phyloP scores from a whole-genome alignment of 1,140 invertebrate species.

The Neuroterus valhalla region DNA sequence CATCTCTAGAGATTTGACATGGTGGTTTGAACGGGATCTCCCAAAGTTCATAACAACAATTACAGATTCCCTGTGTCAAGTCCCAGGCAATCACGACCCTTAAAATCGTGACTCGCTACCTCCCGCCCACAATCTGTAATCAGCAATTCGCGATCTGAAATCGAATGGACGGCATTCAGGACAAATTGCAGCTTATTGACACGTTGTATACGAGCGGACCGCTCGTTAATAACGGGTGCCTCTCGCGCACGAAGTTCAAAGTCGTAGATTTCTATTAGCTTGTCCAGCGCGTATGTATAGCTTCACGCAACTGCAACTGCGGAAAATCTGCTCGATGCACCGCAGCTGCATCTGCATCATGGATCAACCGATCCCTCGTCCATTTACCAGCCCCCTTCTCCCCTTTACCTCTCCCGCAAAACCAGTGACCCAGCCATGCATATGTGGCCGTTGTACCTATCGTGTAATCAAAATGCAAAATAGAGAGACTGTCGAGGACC shows the following conservation, averaged over 20 bases:
- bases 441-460: slow-evolving; percentile 36
- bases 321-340: slow-evolving; percentile 38
- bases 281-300: slow-evolving; percentile 38
- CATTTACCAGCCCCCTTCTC: neutral
- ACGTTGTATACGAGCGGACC: slow-evolving; percentile 46
- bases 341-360: slow-evolving; percentile 60
- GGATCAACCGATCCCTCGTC: slow-evolving; percentile 15
- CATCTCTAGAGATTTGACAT: too few relatives aligned
- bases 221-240: slow-evolving; percentile 57
- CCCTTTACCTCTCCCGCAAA: neutral
- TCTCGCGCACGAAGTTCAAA: slow-evolving; percentile 57
- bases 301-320: slow-evolving; percentile 39
- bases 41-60: neutral
- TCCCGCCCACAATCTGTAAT: slow-evolving; percentile 40
- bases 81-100: neutral
- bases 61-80: neutral
- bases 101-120: slow-evolving; percentile 21
- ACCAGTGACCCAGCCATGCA: slow-evolving; percentile 2
- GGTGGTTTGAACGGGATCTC: too few relatives aligned
- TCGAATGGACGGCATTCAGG: slow-evolving; percentile 50
- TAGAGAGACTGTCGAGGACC: slow-evolving; percentile 4
- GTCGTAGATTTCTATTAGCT: slow-evolving; percentile 72
- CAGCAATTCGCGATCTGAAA: slow-evolving; percentile 59
- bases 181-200: slow-evolving; percentile 63
- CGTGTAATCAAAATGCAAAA: slow-evolving; percentile 54